A percentile compares a stretch with the other conserved stretches of the same genome.
Conservation (phyloP, 2,113 vertebrate genomes). For the Osmerus eperlanus region DNA sequence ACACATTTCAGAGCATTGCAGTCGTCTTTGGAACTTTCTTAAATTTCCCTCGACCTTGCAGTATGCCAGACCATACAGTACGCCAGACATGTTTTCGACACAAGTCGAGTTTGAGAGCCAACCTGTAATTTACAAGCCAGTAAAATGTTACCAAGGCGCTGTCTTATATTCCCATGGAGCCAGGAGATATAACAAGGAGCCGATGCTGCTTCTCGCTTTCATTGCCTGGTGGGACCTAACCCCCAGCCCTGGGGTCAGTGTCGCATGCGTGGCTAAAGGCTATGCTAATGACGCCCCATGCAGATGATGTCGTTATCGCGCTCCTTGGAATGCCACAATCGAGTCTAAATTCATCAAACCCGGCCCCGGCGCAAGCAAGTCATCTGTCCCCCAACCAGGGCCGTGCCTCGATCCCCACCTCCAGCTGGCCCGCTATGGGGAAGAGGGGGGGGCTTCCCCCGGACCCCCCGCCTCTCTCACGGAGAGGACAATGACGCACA, state of each 20-base stretch:
- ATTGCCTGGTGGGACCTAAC: constrained; percentile 48
- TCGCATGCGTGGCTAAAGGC: constrained; percentile 61
- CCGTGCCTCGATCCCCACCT: constrained; percentile 31
- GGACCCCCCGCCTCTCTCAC: constrained; percentile 1
- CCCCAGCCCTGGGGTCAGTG: constrained; percentile 28
- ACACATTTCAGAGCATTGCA: too few relatives aligned
- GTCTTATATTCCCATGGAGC: constrained; percentile 44
- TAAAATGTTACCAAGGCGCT: constrained; percentile 11
- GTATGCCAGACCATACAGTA: too few relatives aligned
- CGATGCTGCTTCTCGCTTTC: constrained; percentile 37
- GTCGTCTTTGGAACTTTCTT: too few relatives aligned
- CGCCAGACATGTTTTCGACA: too few relatives aligned
- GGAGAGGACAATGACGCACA: constrained; percentile 58
- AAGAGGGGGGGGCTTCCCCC: constrained; percentile 27
- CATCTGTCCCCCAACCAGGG: constrained; percentile 57
- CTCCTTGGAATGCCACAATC: constrained; percentile 49
- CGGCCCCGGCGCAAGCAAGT: constrained; percentile 27
- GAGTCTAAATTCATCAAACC: constrained; percentile 61
- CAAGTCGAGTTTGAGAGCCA: too few relatives aligned
- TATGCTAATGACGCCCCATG: constrained; percentile 60
- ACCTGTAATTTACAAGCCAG: too few relatives aligned
- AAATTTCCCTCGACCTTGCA: too few relatives aligned
- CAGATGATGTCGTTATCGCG: constrained; percentile 55
- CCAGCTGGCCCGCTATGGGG: constrained; percentile 48
- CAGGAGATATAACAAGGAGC: constrained; percentile 46